Percentiles rank a stretch among this genome's conserved stretches.
Evolutionary conservation across 2,888 invertebrate species (phyloP).

Genomic region (Myopa tessellatipennis): DNA sequence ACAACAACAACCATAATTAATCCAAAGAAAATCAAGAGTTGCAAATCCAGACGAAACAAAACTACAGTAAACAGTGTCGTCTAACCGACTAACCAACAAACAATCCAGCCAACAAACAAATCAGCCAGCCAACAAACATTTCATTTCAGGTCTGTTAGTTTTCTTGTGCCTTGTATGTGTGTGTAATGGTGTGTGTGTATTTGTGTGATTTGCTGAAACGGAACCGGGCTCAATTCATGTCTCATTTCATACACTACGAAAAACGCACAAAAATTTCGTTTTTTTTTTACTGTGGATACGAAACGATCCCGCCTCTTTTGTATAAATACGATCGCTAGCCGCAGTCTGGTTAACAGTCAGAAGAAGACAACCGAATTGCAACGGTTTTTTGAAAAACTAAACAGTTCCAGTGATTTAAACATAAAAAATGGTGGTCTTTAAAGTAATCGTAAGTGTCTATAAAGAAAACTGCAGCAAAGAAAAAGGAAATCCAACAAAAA

Average conservation of each 20-base stretch:
- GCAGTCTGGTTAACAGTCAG: conserved; percentile 64
- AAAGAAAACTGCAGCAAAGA: neutral
- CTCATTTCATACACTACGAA: conserved; percentile 26
- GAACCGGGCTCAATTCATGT: conserved; percentile 32
- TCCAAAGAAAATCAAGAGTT: neutral
- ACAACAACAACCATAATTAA: neutral
- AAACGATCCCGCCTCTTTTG: conserved; percentile 41
- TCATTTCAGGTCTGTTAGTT: neutral
- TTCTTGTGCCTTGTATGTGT: neutral
- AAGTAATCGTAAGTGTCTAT: conserved; percentile 63
- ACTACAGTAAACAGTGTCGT: conserved; percentile 23
- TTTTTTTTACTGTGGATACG: neutral
- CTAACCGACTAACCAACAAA: conserved; percentile 14
- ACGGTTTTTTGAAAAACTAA: conserved; percentile 49
- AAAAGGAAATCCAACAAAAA: no score
- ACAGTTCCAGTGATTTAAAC: conserved; percentile 27
- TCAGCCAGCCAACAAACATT: neutral
- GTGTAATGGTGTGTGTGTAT: neutral
- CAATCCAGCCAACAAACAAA: neutral
- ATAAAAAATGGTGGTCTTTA: conserved; percentile 61
- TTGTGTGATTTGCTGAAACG: conserved; percentile 22
- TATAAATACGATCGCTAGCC: conserved; percentile 66
- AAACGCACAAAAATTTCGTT: conserved; percentile 9
- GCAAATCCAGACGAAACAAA: conserved; percentile 4
- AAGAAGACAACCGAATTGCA: conserved; percentile 61